phyloP scores from a whole-genome alignment of 2,888 invertebrate genomes.

The Thyatira batis region DNA sequence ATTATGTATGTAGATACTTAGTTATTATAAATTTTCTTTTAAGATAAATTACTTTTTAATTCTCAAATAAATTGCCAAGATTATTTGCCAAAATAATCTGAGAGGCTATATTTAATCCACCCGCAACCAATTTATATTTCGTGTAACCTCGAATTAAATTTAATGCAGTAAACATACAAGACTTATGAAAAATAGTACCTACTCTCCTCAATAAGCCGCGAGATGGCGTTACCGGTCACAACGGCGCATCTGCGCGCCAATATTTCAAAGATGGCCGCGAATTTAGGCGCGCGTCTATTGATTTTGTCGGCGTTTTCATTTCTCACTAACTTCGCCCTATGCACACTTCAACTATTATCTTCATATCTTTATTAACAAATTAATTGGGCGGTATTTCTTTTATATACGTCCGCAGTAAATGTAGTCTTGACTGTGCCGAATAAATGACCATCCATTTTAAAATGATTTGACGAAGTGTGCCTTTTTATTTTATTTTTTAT shows the following conservation, averaged over 20 bases:
- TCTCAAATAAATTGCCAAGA: no score
- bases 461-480: slow-evolving; percentile 21
- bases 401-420: slow-evolving; percentile 3
- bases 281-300: slow-evolving; percentile 38
- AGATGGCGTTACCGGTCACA: slow-evolving; percentile 31
- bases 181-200: no score
- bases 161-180: no score
- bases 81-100: no score
- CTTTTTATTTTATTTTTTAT: slow-evolving; percentile 15
- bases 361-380: slow-evolving; percentile 1
- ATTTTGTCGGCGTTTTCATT: slow-evolving; percentile 35
- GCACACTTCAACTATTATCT: slow-evolving; percentile 7
- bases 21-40: no score
- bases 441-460: slow-evolving; percentile 3
- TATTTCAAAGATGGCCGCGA: slow-evolving; percentile 17
- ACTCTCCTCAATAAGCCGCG: neutral
- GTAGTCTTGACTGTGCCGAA: neutral
- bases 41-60: no score
- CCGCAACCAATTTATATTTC: no score
- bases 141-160: no score
- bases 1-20: no score
- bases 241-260: slow-evolving; percentile 3
- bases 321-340: slow-evolving; percentile 31
- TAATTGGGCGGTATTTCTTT: slow-evolving; percentile 23
- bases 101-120: no score